Base-by-base conservation (phyloP, 2,888 invertebrate species). In the Rugalucina vietnamica region DNA sequence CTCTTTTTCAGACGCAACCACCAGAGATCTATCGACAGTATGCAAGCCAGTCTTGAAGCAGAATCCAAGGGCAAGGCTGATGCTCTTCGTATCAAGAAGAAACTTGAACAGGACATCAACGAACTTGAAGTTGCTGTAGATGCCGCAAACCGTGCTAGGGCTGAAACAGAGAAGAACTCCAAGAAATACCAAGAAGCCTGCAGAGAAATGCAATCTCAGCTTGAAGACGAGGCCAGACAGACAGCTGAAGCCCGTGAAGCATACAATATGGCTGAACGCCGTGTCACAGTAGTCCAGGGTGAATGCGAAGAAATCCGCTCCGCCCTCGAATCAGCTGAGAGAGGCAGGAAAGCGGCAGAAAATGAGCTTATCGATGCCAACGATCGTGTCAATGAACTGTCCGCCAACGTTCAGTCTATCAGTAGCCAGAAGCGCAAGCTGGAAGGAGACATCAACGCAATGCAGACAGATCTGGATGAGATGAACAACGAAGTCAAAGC, bases 61-160 rank as follows among this genome's bases (percentile, higher is more conserved):
- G 99, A 99, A 96, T 97, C 98, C 96, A 99, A 99, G 97, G 99
- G 99, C 95, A 99, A 99, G 96, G 98, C 98, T 96, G 99, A 99
- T 97, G 99, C 99, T 92, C 97, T 99, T 94, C 98, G 99, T 96
- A 98, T 99, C 98, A 99, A 99, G 98, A 99, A 99, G 98, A 99
- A 99, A 96, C 97, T 99, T 95, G 99, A 99, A 96, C 98, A 98
- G 93, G 99, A 99, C 96, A 99, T 99, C 96, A 99, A 99, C 96
- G 99, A 99, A 96, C 97, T 99, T 89, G 99, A 99, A 96, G 98
- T 99, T 94, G 99, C 99, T 94, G 96, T 99, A 95, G 99, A 99
- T 96, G 98, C 99, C 96, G 98, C 99, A 95, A 99, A 99, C 97
- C 98, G 99, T 96, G 98, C 98, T 94, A 98, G 98, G 95, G 98